These are phyloP conservation scores for Bufotes viridis DNA, from an alignment of 2,797 vertebrate species.

Conservation along the genomic window DNA sequence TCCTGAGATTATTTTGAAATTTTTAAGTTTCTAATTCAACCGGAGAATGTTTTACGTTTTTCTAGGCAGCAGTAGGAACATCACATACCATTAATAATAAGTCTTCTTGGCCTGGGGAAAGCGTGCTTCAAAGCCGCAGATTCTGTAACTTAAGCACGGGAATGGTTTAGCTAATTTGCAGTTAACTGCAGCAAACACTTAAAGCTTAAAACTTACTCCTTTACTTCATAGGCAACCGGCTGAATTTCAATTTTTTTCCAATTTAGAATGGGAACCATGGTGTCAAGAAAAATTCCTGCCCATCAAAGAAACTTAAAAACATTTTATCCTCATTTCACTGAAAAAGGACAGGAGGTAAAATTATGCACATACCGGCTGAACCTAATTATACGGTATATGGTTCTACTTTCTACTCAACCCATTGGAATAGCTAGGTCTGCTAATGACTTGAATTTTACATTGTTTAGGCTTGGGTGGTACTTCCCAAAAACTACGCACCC, in stretches of 20 bases:
- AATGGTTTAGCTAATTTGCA: slow-evolving; percentile 56
- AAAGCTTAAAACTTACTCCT: slow-evolving; percentile 36
- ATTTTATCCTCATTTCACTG: neutral
- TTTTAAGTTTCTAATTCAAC: slow-evolving; percentile 41
- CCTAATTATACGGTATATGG: neutral
- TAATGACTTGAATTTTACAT: neutral
- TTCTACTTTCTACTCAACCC: neutral
- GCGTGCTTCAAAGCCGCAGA: slow-evolving; percentile 57
- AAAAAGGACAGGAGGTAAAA: neutral
- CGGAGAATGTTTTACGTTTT: slow-evolving; percentile 35
- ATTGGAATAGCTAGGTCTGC: neutral
- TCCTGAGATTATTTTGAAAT: slow-evolving; percentile 11
- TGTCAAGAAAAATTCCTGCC: neutral
- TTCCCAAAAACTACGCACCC: neutral
- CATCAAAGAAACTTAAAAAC: neutral
- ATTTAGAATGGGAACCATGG: slow-evolving; percentile 2
- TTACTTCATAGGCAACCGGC: slow-evolving; percentile 7
- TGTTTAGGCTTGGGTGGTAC: neutral
- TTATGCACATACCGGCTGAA: neutral
- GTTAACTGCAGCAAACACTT: slow-evolving; percentile 53
- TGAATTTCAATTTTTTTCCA: slow-evolving; percentile 26
- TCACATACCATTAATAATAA: slow-evolving; percentile 56
- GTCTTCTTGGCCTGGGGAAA: slow-evolving; percentile 51
- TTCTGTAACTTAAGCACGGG: slow-evolving; percentile 51
- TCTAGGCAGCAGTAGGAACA: slow-evolving; percentile 37